A percentile compares a stretch with the other conserved stretches of the same genome.
These are phyloP conservation scores for human (Homo sapiens) DNA, from an alignment of 2,113 vertebrate genomes.

Conservation along the genomic window GRCh38 chr1:62933001-62933500, in stretches of 20 bases:
- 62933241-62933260: background rate
- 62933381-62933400: background rate
- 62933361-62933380: background rate
- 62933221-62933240: constrained; percentile 15
- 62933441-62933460: background rate
- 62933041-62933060: background rate
- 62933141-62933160: background rate
- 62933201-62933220: constrained; percentile 28
- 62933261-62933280: background rate
- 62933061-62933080: background rate
- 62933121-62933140: constrained; percentile 17
- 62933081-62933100: background rate
- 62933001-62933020: background rate
- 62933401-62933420: background rate
- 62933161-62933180: constrained; percentile 51
- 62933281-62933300: background rate
- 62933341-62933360: background rate
- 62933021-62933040: background rate
- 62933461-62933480: background rate
- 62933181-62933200: constrained; percentile 5
- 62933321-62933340: background rate
- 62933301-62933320: background rate
- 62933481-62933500: background rate
- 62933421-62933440: background rate
- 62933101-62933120: background rate